These are phyloP conservation scores for Tenualosa ilisha DNA, from an alignment of 2,797 vertebrate genomes.

Conservation along the genomic window DNA sequence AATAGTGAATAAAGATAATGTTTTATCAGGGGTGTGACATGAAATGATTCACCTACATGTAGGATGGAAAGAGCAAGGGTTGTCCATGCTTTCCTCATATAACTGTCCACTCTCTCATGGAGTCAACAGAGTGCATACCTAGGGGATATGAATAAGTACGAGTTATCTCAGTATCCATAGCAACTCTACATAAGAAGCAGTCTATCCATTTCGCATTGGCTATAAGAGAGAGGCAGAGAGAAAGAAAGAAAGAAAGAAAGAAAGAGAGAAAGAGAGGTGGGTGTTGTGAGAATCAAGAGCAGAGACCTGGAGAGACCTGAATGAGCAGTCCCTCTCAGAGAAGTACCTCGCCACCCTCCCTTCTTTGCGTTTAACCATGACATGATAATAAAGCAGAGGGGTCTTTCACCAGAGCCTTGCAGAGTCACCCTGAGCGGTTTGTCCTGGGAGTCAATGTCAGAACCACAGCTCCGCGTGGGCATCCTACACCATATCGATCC, in stretches of 20 bases:
- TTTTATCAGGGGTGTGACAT: not conserved
- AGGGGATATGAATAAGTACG: slow-evolving; percentile 11
- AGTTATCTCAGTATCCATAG: slow-evolving; percentile 23
- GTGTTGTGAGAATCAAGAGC: not conserved
- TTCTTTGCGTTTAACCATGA: not conserved
- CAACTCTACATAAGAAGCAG: slow-evolving; percentile 13
- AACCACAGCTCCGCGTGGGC: slow-evolving; percentile 5
- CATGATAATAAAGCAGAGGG: slow-evolving; percentile 12
- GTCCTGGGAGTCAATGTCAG: slow-evolving; percentile 25
- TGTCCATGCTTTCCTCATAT: not conserved
- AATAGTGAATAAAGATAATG: not conserved
- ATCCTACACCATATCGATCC: slow-evolving; percentile 23
- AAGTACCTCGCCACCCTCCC: not conserved
- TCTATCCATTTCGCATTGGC: slow-evolving; percentile 10
- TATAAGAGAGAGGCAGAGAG: not conserved
- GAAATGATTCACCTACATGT: not conserved
- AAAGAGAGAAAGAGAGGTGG: not conserved
- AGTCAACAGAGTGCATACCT: not conserved
- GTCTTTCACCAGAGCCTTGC: slow-evolving; percentile 16
- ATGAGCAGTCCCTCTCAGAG: not conserved
- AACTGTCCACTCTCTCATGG: slow-evolving; percentile 5
- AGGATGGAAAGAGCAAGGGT: not conserved
- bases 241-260: not conserved
- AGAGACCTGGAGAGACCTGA: not conserved
- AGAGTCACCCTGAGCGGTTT: slow-evolving; percentile 24